Conservation (phyloP, 2,113 vertebrate genomes). For the Hirundichthys speculiger region DNA sequence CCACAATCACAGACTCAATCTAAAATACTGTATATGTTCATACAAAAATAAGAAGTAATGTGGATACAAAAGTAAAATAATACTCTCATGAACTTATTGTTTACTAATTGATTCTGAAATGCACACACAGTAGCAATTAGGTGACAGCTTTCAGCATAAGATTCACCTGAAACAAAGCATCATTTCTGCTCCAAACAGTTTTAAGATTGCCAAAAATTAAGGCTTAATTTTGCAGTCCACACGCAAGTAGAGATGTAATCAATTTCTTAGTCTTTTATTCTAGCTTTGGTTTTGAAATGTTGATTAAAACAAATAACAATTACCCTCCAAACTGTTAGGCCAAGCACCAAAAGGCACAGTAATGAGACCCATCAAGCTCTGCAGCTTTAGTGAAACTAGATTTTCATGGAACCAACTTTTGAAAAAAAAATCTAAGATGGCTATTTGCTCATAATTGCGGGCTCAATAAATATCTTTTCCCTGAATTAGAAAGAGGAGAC, state of each 20-base stretch:
- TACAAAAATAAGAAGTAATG: background rate
- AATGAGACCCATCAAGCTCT: background rate
- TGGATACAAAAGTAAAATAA: constrained; percentile 3
- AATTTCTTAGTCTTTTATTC: too few species aligned
- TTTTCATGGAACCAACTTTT: constrained; percentile 32
- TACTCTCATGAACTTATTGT: background rate
- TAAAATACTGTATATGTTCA: too few species aligned
- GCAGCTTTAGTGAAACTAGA: constrained; percentile 7
- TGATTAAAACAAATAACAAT: background rate
- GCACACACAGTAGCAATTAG: constrained; percentile 1
- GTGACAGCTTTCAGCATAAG: too few species aligned
- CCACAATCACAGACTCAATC: too few species aligned
- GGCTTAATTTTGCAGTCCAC: too few species aligned
- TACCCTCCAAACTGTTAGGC: background rate
- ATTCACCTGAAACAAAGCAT: too few species aligned
- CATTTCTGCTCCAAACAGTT: too few species aligned
- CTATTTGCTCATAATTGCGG: constrained; percentile 19
- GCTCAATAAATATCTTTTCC: constrained; percentile 17
- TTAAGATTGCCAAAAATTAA: too few species aligned
- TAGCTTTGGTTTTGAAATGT: too few species aligned
- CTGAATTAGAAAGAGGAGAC: constrained; percentile 22
- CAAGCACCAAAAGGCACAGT: background rate
- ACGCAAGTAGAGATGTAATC: too few species aligned
- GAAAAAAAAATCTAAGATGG: constrained; percentile 11
- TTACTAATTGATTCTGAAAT: constrained; percentile 8